A percentile compares a stretch with the other conserved stretches of the same genome.
Conservation (phyloP, 2,888 invertebrate species). For the Drosophila pseudotalamancana region DNA sequence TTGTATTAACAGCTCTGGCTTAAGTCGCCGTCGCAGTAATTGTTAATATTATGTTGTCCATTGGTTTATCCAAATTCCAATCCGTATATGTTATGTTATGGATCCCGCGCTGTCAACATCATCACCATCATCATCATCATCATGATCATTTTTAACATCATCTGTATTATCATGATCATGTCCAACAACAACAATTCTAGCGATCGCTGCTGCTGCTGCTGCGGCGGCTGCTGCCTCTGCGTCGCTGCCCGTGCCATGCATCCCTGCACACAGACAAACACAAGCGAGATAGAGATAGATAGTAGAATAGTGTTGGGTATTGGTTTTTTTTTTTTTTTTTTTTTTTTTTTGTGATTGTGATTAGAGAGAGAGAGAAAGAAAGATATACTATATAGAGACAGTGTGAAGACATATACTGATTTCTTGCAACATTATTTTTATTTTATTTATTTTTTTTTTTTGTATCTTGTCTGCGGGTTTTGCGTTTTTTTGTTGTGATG, state of each 20-base stretch:
- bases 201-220: slow-evolving; percentile 42
- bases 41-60: slow-evolving; percentile 35
- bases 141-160: slow-evolving; percentile 22
- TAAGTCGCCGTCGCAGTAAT: slow-evolving; percentile 20
- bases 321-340: slow-evolving; percentile 39
- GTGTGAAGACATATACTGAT: slow-evolving; percentile 49
- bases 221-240: slow-evolving; percentile 46
- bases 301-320: slow-evolving; percentile 76
- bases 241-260: slow-evolving; percentile 78
- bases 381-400: slow-evolving; percentile 46
- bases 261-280: slow-evolving; percentile 87
- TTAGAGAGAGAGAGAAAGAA: slow-evolving; percentile 46
- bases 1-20: slow-evolving; percentile 44
- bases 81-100: slow-evolving; percentile 15
- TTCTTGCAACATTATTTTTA: slow-evolving; percentile 43
- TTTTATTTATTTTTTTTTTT: slow-evolving; percentile 22
- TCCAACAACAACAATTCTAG: slow-evolving; percentile 67
- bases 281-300: slow-evolving; percentile 85
- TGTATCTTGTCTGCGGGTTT: slow-evolving; percentile 67
- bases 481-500: slow-evolving; percentile 68
- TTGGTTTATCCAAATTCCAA: slow-evolving; percentile 3
- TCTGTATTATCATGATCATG: slow-evolving; percentile 27
- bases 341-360: slow-evolving; percentile 47
- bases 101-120: slow-evolving; percentile 38
- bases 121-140: slow-evolving; percentile 19